Percentiles rank a stretch among this genome's conserved stretches.
Evolutionary conservation across 2,113 vertebrate species (phyloP).

Genomic region (Vicugna pacos): DNA sequence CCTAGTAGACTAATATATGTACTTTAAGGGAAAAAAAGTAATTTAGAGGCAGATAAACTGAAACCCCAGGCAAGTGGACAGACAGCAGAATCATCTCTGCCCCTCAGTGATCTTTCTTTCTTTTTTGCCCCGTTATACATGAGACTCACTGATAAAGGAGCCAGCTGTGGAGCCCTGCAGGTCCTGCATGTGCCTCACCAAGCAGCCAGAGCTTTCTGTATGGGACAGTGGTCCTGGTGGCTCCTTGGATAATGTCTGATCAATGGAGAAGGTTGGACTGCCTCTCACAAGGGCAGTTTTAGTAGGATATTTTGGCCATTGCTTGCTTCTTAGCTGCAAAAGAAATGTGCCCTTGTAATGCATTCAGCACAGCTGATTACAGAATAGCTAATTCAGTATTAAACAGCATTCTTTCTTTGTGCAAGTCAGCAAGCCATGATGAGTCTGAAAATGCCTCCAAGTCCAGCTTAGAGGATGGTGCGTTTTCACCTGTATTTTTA

Average conservation of each 20-base stretch:
- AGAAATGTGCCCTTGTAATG: background rate
- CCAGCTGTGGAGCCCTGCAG: background rate
- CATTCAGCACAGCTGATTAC: background rate
- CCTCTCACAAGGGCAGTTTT: background rate
- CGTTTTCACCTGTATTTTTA: conserved; percentile 46
- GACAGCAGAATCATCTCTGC: background rate
- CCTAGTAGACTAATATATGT: background rate
- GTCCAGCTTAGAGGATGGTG: background rate
- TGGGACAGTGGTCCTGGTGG: background rate
- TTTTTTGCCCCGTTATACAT: background rate
- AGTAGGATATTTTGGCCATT: background rate
- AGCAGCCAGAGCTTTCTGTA: background rate
- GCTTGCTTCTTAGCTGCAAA: background rate
- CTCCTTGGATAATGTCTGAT: background rate
- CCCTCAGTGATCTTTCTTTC: background rate
- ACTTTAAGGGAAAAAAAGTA: background rate
- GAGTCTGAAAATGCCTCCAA: conserved; percentile 36
- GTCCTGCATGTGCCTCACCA: background rate
- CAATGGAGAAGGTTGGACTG: background rate
- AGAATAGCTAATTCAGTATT: background rate
- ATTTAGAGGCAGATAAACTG: background rate
- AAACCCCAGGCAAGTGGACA: background rate
- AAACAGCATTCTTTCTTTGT: background rate
- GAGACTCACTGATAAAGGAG: background rate
- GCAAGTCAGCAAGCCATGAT: background rate